phyloP scores from a whole-genome alignment of 2,113 vertebrate genomes.

The Lophura nycthemera region DNA sequence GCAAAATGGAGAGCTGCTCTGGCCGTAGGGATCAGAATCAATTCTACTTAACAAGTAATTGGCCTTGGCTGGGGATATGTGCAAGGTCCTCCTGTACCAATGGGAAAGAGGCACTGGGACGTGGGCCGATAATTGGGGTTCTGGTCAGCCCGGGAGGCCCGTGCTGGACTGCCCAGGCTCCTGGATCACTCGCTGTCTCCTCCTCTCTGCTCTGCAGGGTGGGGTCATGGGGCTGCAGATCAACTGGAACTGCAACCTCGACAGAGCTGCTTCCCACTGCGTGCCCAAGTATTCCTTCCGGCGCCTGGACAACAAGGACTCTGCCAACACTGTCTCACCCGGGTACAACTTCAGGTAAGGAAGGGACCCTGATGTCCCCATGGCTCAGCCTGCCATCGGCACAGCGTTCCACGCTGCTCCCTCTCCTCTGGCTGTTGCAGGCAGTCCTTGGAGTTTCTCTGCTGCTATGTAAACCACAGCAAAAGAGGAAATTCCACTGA shows the following conservation, averaged over 20 bases:
- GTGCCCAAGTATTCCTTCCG: constrained; percentile 86
- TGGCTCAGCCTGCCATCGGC: background rate
- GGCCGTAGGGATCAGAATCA: background rate
- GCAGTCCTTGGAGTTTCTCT: fast-evolving
- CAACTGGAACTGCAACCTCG: constrained; percentile 87
- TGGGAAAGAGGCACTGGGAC: background rate
- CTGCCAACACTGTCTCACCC: constrained; percentile 80
- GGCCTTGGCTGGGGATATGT: background rate
- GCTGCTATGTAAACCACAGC: background rate
- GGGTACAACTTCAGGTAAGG: constrained; percentile 91
- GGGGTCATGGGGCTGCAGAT: constrained; percentile 87
- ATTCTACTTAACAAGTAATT: background rate
- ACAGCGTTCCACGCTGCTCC: background rate
- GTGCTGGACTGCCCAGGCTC: background rate
- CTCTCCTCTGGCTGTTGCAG: background rate
- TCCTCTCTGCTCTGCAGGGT: constrained; percentile 70
- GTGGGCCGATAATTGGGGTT: background rate
- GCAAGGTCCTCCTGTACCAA: background rate
- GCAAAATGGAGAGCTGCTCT: background rate
- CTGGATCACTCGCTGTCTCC: background rate
- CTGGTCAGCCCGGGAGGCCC: background rate
- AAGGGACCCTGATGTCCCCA: background rate
- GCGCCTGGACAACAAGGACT: constrained; percentile 83
- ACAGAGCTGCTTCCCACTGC: constrained; percentile 77
- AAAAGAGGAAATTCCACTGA: background rate